Base-by-base conservation (phyloP, 2,797 vertebrate species). In the Scleropages formosus region DNA sequence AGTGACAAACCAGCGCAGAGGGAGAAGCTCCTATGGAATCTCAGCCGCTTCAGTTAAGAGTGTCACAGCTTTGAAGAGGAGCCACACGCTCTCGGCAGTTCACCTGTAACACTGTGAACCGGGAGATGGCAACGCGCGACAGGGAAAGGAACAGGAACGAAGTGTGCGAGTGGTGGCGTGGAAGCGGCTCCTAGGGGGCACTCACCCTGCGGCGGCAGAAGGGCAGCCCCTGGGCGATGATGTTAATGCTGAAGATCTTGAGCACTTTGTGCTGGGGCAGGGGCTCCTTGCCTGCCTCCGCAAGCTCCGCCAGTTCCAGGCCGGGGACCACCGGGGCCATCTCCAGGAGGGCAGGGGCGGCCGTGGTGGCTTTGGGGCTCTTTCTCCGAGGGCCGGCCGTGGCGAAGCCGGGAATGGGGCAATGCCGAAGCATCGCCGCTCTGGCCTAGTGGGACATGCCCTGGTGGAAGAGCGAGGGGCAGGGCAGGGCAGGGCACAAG, bases 241-340 rank as follows among this genome's bases (percentile, higher is more conserved):
- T 98, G 89, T 96, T 99, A 91, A 98, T 96, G 91, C 96, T 98
- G 89, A 99, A 99, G 85, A 98, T 97, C 93, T 95, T 95, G 89
- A 99, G 95, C 71, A 98, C 91, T 56, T 96, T 98, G 88, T 98
- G 96, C 63, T 95, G 93, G 1, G 95, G 93, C 16, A 96, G 81
- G 65, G 93, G 90, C 51, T 96, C 94, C 84, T 92, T 90, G 76
- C 81, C 63, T 63, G 91, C 71, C 80, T 91, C 92, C 89, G 93
- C 94, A 77, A 92, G 84, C 80, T 95, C 94, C 81, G 91, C 89
- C 91, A 91, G 87, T 87, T 93, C 85, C 79, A 92, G 89, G 72
- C 88, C 91, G 92, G 93, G 91, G 85, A 88, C 93, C 88, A 95
- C 93, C 80, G 88, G 81, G 74, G 80, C 82, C 63, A 39, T 44